phyloP scores from a whole-genome alignment of 2,797 vertebrate genomes.

The Acanthornis magna region DNA sequence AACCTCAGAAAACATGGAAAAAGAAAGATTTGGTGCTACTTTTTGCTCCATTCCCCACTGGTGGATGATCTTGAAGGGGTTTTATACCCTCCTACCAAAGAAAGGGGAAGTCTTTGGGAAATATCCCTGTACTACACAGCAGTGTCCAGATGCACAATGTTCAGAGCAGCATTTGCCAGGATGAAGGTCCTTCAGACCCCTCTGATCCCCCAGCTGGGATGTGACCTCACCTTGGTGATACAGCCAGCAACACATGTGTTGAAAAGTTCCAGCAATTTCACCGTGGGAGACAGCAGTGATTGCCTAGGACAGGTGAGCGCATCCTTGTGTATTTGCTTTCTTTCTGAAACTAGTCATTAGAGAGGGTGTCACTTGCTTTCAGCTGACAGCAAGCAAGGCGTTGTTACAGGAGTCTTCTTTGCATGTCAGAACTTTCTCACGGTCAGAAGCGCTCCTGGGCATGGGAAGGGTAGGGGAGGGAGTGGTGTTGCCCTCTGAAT shows the following conservation, averaged over 20 bases:
- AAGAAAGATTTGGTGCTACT: not conserved
- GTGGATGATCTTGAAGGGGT: not conserved
- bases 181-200: not conserved
- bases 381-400: constrained; percentile 57
- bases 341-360: constrained; percentile 48
- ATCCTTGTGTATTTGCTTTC: constrained; percentile 54
- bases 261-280: not conserved
- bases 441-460: constrained; percentile 56
- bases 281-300: not conserved
- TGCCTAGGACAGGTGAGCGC: not conserved
- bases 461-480: constrained; percentile 67
- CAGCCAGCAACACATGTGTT: not conserved
- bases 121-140: not conserved
- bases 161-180: not conserved
- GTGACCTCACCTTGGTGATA: not conserved
- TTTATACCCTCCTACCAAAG: not conserved
- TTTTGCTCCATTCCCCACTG: not conserved
- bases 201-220: not conserved
- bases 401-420: constrained; percentile 48
- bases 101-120: not conserved
- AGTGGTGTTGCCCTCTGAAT: constrained; percentile 35
- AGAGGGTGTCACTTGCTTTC: constrained; percentile 64
- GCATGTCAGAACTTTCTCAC: constrained; percentile 69
- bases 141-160: not conserved
- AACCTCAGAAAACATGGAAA: not conserved